Evolutionary conservation across 2,797 vertebrate genomes (phyloP), one percentile per base, ranked within the genome.

Genomic region (Silurus aristotelis): DNA sequence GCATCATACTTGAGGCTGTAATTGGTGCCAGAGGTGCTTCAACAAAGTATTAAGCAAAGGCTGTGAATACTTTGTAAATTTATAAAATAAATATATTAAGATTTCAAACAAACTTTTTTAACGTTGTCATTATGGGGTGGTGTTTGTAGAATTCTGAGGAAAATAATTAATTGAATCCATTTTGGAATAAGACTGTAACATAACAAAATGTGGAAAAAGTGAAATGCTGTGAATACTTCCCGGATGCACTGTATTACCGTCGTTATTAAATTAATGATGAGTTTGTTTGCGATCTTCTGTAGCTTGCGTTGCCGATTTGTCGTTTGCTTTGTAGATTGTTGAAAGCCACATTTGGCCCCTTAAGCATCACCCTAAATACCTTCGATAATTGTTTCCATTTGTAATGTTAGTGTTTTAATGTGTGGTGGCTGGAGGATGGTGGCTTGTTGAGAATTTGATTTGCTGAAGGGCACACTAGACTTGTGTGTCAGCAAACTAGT

Each of bases 351-450:
- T 52, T 58, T 85, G n/a, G 58, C 52, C 20, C 22, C 22, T 67
- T 67, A 67, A 43, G 58, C 58, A 17, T 60, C 17, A 55, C 60
- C 46, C 43, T 83, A 70, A 78, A 71, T 38, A 25, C 19, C 17
- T 63, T 55, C 17, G 61, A 64, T 80, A 52, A 64, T 48, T 46
- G 20, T 55, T 84, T 78, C 63, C 46, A 48, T 83, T 75, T 52
- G 9, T 71, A 55, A n/a, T 72, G 43, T 14, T 8, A 13, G 38
- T 73, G 46, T 5, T 71, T 75, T 81, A 17, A 20, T n/a, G 25
- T 78, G 80, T 55, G 12, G n/a, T n/a, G 73, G 31, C 63, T 61
- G 7, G 85, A 82, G 31, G 43, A 67, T 38, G 73, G 63, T 70
- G 70, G 20, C n/a, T 27, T 31, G 22, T 58, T 43, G 17, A 38